Evolutionary conservation across 2,888 invertebrate genomes (phyloP).

Genomic region (Eupithecia inturbata): DNA sequence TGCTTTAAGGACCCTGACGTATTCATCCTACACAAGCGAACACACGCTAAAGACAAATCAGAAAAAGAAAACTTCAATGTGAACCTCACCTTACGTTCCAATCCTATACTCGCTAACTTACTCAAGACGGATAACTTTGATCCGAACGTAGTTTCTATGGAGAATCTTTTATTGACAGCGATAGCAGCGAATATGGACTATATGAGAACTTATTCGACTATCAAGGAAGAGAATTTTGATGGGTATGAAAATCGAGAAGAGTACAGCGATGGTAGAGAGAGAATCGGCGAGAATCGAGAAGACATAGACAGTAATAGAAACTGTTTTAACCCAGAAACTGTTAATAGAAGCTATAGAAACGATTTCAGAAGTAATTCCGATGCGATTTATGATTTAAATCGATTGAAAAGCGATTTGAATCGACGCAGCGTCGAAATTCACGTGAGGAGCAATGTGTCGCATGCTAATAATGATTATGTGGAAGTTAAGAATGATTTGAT

Average conservation of each 20-base stretch:
- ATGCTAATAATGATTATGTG: background rate
- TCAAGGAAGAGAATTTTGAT: conserved; percentile 45
- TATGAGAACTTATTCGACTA: conserved; percentile 57
- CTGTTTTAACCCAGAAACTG: background rate
- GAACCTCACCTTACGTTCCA: conserved; percentile 65
- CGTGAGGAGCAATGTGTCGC: background rate
- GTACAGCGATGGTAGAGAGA: background rate
- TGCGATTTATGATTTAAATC: conserved; percentile 12
- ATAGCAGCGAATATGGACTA: conserved; percentile 70
- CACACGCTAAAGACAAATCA: conserved; percentile 50
- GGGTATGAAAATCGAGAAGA: conserved; percentile 10
- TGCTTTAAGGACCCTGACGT: conserved; percentile 80
- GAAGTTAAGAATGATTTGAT: background rate
- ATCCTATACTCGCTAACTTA: conserved; percentile 74
- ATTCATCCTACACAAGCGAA: conserved; percentile 65
- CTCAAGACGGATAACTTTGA: conserved; percentile 58
- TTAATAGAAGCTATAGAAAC: background rate
- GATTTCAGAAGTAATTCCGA: background rate
- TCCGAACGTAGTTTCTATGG: conserved; percentile 51
- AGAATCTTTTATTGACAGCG: conserved; percentile 68
- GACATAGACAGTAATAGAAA: conserved; percentile 3
- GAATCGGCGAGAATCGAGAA: background rate
- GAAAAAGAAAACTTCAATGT: conserved; percentile 62
- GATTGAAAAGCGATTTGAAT: conserved; percentile 3
- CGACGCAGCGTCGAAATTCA: conserved; percentile 10